Evolutionary conservation across 2,113 vertebrate species (phyloP).

Genomic region (Brachypodius melanocephalos): DNA sequence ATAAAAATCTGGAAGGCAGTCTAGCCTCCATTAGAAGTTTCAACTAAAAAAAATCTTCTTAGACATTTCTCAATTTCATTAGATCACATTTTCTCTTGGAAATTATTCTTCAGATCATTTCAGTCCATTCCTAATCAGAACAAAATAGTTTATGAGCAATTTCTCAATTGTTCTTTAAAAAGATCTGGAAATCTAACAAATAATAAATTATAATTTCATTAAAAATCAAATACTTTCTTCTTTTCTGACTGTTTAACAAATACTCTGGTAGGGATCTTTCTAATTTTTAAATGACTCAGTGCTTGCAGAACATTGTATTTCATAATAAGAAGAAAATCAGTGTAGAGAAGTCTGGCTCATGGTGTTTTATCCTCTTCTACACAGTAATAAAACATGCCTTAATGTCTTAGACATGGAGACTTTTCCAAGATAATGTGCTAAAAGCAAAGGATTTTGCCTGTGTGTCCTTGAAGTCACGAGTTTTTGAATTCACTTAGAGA

Average conservation of each 20-base stretch:
- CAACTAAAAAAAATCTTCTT: neutral
- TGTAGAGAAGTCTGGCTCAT: neutral
- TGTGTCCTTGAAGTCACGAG: neutral
- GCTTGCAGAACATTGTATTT: neutral
- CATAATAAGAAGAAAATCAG: neutral
- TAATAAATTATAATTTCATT: neutral
- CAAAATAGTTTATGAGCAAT: neutral
- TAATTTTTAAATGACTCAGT: neutral
- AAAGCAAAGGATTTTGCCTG: neutral
- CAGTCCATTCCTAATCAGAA: neutral
- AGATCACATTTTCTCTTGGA: neutral
- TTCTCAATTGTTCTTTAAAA: neutral
- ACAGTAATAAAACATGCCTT: neutral
- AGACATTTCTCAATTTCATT: neutral
- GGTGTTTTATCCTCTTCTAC: neutral
- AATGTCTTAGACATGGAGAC: neutral
- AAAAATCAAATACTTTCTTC: neutral
- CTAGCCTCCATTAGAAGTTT: neutral
- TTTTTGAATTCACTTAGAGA: neutral
- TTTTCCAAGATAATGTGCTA: neutral
- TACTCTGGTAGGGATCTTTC: neutral
- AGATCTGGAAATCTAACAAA: neutral
- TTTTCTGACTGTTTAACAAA: neutral
- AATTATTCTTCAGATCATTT: neutral
- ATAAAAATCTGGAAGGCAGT: neutral